A percentile compares a stretch with the other conserved stretches of the same genome.
Conservation (phyloP, 2,888 invertebrate species). For the Himalopsyche anomala region DNA sequence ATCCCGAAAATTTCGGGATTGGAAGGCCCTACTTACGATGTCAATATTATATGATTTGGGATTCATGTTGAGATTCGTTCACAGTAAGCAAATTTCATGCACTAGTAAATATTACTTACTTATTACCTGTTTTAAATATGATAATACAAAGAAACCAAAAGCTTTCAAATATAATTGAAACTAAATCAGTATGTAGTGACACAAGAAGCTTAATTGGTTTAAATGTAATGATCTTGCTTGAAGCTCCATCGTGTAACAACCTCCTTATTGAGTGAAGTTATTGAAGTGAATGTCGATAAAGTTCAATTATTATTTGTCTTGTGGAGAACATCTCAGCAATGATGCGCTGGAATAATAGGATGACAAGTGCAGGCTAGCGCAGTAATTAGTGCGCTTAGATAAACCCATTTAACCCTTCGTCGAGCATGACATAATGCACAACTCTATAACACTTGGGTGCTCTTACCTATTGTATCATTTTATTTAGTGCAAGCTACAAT, state of each 20-base stretch:
- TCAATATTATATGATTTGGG: too few relatives aligned
- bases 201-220: not conserved
- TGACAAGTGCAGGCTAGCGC: not conserved
- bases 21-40: too few relatives aligned
- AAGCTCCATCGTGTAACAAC: not conserved
- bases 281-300: not conserved
- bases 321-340: not conserved
- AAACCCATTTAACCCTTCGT: not conserved
- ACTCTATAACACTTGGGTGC: not conserved
- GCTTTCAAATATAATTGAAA: not conserved
- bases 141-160: not conserved
- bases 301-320: not conserved
- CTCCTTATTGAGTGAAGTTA: not conserved
- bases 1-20: too few relatives aligned
- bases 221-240: not conserved
- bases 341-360: not conserved
- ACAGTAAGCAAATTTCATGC: too few relatives aligned
- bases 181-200: not conserved
- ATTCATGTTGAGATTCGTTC: too few relatives aligned
- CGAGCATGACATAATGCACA: not conserved
- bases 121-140: not conserved
- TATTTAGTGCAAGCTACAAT: not conserved
- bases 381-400: constrained; percentile 5
- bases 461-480: not conserved
- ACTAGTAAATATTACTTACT: too few relatives aligned